Conservation (phyloP, 2,797 vertebrate species). For the Falco novaeseelandiae region DNA sequence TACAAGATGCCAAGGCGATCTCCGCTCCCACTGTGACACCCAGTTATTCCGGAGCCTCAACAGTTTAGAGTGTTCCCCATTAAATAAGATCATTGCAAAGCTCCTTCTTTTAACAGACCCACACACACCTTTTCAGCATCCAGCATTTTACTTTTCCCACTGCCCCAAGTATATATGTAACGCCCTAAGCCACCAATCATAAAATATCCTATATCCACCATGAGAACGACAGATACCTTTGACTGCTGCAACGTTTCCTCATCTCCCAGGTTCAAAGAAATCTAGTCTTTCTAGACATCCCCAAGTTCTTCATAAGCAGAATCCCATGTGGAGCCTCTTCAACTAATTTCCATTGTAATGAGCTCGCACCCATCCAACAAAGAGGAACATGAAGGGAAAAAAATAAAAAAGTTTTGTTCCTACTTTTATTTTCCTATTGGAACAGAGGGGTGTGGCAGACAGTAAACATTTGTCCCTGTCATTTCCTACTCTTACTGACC, state of each 20-base stretch:
- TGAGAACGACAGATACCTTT: not conserved
- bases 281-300: not conserved
- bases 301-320: not conserved
- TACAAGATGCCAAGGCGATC: not conserved
- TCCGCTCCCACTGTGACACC: not conserved
- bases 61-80: not conserved
- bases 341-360: not conserved
- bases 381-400: not conserved
- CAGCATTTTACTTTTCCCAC: not conserved
- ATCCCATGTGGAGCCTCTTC: not conserved
- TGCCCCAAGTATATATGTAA: not conserved
- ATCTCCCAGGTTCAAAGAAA: not conserved
- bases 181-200: not conserved
- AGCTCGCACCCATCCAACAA: not conserved
- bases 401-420: not conserved
- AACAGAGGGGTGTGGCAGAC: conserved; percentile 9
- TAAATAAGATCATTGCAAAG: not conserved
- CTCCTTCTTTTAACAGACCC: not conserved
- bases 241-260: not conserved
- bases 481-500: conserved; percentile 42
- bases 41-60: not conserved
- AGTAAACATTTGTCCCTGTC: not conserved
- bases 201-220: not conserved
- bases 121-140: not conserved
- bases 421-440: conserved; percentile 29